Evolutionary conservation across 2,888 invertebrate genomes (phyloP), one percentile per base, ranked within the genome.

Genomic region (Tromatobia lineatoria): DNA sequence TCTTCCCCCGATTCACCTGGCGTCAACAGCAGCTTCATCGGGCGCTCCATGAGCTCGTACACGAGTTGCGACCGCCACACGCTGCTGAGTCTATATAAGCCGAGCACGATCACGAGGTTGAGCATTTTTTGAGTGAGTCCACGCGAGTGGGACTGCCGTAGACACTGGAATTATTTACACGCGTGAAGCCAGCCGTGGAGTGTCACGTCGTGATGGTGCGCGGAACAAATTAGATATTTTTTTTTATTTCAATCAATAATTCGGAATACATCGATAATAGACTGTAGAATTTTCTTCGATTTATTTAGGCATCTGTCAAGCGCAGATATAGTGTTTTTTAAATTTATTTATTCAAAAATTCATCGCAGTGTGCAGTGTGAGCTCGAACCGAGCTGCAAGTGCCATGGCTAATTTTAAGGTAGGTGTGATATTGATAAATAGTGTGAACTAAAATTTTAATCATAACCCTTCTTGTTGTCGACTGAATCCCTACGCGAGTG

Each of bases 61-160:
- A 52, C 73, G 64, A 20, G 23, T 18, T 23, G 67, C 50, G 54
- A 54, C 42, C 42, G 54, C 64, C 50, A 66, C 74, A 59, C 84
- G 79, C 87, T 80, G 67, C 87, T 87, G 92, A 93, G 92, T 93
- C 93, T 93, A 93, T 93, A 93, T 93, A 93, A 93, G 91, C 90
- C 67, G 90, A 88, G 88, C 86, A 85, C 83, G 88, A 88, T 84
- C 88, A 90, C 89, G 88, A 87, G 89, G 87, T 87, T 87, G 87
- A 90, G 88, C 92, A 93, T 93, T 93, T 93, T 93, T 93, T 92
- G 86, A 89, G 89, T 90, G 89, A 80, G 77, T 84, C 77, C 61
- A 61, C 45, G 77, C 50, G 84, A 81, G 81, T 50, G 50, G 52
- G 59, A 74, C 73, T 45, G 85, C 83, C 82, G 85, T 61, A 77